Evolutionary conservation across 2,113 vertebrate species (phyloP).

Genomic region (Diadophis punctatus): DNA sequence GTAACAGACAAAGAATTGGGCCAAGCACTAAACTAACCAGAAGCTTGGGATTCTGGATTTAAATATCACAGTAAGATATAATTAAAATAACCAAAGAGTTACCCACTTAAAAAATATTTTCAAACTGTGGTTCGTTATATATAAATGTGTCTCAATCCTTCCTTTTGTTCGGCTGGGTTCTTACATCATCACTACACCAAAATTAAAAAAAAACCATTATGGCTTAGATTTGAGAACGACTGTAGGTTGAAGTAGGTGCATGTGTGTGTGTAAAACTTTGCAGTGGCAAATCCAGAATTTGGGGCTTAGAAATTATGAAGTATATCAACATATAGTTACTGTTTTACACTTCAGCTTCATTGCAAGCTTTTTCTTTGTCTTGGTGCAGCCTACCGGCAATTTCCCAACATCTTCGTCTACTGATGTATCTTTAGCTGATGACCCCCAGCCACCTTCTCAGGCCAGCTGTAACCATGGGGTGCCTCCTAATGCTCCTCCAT

Average conservation of each 20-base stretch:
- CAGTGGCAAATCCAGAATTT: background rate
- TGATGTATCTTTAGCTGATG: constrained; percentile 75
- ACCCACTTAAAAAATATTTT: background rate
- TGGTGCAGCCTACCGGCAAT: constrained; percentile 67
- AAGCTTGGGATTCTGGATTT: background rate
- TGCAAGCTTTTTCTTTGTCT: constrained; percentile 42
- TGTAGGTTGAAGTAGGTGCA: background rate
- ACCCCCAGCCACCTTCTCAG: constrained; percentile 73
- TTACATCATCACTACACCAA: background rate
- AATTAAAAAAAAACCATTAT: background rate
- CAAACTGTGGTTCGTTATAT: background rate
- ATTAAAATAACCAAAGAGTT: background rate
- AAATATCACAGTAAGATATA: background rate
- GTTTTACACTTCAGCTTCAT: background rate
- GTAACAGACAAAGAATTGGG: background rate
- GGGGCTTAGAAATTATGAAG: background rate
- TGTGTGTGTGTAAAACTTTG: background rate
- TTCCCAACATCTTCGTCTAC: constrained; percentile 69
- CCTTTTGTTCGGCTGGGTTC: background rate
- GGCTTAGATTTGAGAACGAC: background rate
- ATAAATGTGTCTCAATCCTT: background rate
- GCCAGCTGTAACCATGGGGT: constrained; percentile 72
- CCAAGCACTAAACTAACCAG: background rate
- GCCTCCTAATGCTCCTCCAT: constrained; percentile 73
- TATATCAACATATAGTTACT: background rate